These are phyloP conservation scores for Cheilosia impressa DNA, from an alignment of 2,888 invertebrate genomes.

Conservation along the genomic window DNA sequence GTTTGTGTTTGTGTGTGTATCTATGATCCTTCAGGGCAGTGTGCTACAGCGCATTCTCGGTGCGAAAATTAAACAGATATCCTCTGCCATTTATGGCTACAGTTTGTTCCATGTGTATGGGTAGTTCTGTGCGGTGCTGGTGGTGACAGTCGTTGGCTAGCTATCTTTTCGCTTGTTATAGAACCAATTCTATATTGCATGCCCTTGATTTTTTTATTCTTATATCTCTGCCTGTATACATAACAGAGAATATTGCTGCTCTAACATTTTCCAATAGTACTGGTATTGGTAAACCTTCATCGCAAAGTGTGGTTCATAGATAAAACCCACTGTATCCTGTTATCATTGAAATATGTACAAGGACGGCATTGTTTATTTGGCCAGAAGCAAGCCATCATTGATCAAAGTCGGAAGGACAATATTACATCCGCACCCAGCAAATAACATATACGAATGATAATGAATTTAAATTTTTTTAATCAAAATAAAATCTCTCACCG, in stretches of 20 bases:
- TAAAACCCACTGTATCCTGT: slow-evolving; percentile 52
- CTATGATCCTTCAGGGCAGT: slow-evolving; percentile 23
- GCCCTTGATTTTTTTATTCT: slow-evolving; percentile 55
- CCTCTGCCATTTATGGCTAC: slow-evolving; percentile 33
- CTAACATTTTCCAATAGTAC: slow-evolving; percentile 13
- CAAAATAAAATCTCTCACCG: neutral
- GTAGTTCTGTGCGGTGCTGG: neutral
- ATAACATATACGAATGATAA: slow-evolving; percentile 37
- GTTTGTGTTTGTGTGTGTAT: neutral
- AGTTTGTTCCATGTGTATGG: slow-evolving; percentile 26
- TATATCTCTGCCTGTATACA: slow-evolving; percentile 25
- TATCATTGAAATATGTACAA: slow-evolving; percentile 66
- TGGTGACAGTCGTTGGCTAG: slow-evolving; percentile 17
- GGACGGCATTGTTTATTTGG: slow-evolving; percentile 37
- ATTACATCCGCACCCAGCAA: slow-evolving; percentile 27
- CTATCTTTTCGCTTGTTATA: slow-evolving; percentile 25
- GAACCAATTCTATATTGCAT: slow-evolving; percentile 13
- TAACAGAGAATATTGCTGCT: neutral
- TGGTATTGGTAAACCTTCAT: slow-evolving; percentile 59
- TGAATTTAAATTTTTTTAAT: slow-evolving; percentile 28
- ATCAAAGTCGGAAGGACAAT: slow-evolving; percentile 55
- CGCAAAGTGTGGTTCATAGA: slow-evolving; percentile 34
- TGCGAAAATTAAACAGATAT: slow-evolving; percentile 35
- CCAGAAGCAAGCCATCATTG: slow-evolving; percentile 51
- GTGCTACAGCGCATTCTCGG: slow-evolving; percentile 67